Percentiles rank a stretch among this genome's conserved stretches.
phyloP scores from a whole-genome alignment of 2,113 vertebrate species.

The Circaetus gallicus region DNA sequence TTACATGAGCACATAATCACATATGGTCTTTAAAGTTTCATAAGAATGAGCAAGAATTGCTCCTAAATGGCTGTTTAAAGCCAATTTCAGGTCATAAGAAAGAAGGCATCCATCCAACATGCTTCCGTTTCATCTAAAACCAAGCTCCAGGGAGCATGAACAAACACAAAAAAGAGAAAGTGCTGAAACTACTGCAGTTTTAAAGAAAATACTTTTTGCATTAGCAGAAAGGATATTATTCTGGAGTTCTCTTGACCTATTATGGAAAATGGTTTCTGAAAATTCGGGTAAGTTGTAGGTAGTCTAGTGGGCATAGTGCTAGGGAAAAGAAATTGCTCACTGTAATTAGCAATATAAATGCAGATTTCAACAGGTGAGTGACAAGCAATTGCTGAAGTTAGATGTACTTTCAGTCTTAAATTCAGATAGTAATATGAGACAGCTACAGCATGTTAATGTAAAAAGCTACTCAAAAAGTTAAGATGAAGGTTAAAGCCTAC shows the following conservation, averaged over 20 bases:
- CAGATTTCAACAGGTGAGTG: constrained; percentile 53
- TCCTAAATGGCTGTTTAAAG: background rate
- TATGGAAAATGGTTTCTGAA: background rate
- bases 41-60: background rate
- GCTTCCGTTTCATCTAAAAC: background rate
- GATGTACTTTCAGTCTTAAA: constrained; percentile 20
- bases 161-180: background rate
- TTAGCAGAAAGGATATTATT: background rate
- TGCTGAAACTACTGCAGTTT: background rate
- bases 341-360: constrained; percentile 59
- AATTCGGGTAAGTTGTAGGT: background rate
- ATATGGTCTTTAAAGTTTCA: background rate
- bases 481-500: constrained; percentile 10
- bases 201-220: background rate
- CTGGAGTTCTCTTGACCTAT: background rate
- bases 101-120: background rate
- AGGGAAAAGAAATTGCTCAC: background rate
- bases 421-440: background rate
- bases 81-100: background rate
- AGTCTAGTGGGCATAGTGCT: background rate
- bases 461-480: constrained; percentile 19
- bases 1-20: background rate
- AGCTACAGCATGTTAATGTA: constrained; percentile 18
- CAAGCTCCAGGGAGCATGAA: background rate
- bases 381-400: constrained; percentile 2